These are phyloP conservation scores for Tachyglossus aculeatus DNA, from an alignment of 2,797 vertebrate species.

Conservation along the genomic window DNA sequence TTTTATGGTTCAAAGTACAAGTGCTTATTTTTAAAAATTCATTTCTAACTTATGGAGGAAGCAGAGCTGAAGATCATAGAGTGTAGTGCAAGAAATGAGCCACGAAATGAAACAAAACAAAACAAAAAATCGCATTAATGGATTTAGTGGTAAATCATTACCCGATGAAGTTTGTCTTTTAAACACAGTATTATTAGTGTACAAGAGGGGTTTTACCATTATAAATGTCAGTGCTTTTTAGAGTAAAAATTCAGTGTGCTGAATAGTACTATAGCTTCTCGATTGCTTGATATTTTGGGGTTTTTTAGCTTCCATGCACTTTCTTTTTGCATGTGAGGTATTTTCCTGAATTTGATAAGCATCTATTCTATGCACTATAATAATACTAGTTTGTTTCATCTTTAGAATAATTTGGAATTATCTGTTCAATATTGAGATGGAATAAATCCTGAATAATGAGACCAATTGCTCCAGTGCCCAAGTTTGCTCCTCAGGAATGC, in stretches of 20 bases:
- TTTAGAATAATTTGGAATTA: neutral
- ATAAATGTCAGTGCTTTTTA: conserved; percentile 30
- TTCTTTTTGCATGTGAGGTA: neutral
- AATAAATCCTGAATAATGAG: neutral
- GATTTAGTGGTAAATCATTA: conserved; percentile 51
- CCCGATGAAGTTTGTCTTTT: conserved; percentile 34
- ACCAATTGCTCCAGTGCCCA: no score
- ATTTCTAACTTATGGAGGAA: conserved; percentile 62
- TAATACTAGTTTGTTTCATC: neutral
- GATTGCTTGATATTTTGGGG: no score
- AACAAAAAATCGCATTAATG: conserved; percentile 40
- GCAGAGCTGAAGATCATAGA: conserved; percentile 45
- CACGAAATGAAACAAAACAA: conserved; percentile 59
- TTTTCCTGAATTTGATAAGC: neutral
- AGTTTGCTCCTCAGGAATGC: no score
- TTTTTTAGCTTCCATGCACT: neutral
- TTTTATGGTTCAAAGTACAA: conserved; percentile 77
- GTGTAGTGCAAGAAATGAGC: conserved; percentile 51
- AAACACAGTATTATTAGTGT: conserved; percentile 37
- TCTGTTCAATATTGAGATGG: neutral
- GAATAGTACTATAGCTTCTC: neutral
- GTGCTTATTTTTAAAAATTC: conserved; percentile 74
- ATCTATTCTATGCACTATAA: neutral
- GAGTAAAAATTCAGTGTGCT: conserved; percentile 16
- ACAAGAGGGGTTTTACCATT: conserved; percentile 16